Evolutionary conservation across 92 coral and sea anemone species (phyloP), one percentile per base, ranked within the genome.

Genomic region (Phenganax subtilis): DNA sequence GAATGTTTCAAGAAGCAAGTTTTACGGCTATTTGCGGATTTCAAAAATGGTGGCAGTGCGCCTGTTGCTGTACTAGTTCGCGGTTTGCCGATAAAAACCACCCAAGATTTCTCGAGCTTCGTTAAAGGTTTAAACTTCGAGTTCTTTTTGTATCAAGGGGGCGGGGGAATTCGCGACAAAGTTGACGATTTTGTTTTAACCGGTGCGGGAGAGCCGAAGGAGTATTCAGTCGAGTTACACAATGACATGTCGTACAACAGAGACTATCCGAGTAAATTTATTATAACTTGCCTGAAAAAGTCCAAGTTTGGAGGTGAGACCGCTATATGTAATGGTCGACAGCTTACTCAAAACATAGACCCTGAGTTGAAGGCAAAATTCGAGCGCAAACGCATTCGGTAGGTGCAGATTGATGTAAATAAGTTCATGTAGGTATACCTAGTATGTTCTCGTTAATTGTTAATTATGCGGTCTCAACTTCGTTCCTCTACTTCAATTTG

Each of bases 131-230:
- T 85, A 54, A 76, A 84, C 14, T 85, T 71, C 61, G 64, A 80
- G 80, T 62, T 60, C 64, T 75, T 76, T 17, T 30, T 51, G 59
- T 64, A 25, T 3, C 72, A 80, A 28, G 88, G 88, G 12, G 88
- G 82, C 12, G 83, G 84, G 4, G 88, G 88, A 1, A 70, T 79
- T 28, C 74, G 88, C 17, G 83, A 82, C 12, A 29, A 75, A 6
- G 75, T 85, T 44, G 85, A 82, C 28, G 59, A 82, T 31, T 79
- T 79, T 72, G 88, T 85, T 55, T 72, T 79, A 16, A 85, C 88
- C 7, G 88, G 84, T 17, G 83, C 84, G 47, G 88, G 83, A 28
- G 88, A 85, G 30, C 88, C 88, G 10, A 79, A 79, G 47, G 88
- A 79, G 57, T 85, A 71, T 47, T 71, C 58, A 30, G 83, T 85